phyloP scores from a whole-genome alignment of 2,888 invertebrate species.

The Nematopogon swammerdamellus region DNA sequence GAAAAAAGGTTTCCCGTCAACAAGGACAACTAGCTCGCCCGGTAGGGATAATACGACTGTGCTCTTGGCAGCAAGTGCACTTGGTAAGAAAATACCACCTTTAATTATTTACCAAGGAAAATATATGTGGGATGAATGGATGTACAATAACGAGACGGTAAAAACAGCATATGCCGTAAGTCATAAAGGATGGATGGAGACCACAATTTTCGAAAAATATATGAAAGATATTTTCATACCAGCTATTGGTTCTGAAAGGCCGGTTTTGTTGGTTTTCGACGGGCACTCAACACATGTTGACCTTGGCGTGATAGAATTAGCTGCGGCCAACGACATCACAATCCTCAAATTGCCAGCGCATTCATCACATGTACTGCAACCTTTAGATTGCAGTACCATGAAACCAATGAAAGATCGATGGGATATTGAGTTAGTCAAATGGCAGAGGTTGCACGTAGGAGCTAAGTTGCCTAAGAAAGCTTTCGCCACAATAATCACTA shows the following conservation, averaged over 20 bases:
- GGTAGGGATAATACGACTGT: constrained; percentile 5
- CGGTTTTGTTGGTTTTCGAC: constrained; percentile 10
- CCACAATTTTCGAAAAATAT: constrained; percentile 4
- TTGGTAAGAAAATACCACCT: neutral
- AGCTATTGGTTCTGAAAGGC: no score
- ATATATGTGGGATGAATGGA: constrained; percentile 3
- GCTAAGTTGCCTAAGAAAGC: constrained; percentile 5
- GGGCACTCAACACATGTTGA: constrained; percentile 13
- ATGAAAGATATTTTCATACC: constrained; percentile 3
- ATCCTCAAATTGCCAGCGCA: neutral
- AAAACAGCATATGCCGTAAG: constrained; percentile 19
- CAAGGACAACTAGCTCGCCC: constrained; percentile 7
- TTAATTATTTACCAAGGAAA: constrained; percentile 3
- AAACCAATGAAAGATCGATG: neutral
- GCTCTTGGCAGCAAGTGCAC: constrained; percentile 4
- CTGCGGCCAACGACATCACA: neutral
- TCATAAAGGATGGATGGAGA: constrained; percentile 19
- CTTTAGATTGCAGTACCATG: neutral
- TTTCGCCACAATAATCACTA: neutral
- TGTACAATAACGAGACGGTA: no score
- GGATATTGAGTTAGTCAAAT: neutral
- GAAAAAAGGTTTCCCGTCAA: constrained; percentile 7
- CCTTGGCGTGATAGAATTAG: neutral
- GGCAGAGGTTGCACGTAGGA: constrained; percentile 1
- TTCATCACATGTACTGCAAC: neutral